Conservation (phyloP, 2,888 invertebrate genomes). For the Hybos culiciformis region DNA sequence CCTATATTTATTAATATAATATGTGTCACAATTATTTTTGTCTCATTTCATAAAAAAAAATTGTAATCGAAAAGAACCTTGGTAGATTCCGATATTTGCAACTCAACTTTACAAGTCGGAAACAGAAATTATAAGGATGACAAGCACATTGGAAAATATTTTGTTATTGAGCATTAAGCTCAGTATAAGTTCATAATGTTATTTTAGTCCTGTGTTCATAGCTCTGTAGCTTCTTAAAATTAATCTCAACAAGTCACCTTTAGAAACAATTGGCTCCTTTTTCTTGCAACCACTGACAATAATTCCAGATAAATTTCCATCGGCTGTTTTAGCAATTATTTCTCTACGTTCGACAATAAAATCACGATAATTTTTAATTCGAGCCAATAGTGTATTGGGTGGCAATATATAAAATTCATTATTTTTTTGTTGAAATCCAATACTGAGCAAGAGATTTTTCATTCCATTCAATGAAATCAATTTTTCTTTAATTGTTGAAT, state of each 20-base stretch:
- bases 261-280: constrained; percentile 9
- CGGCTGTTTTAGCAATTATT: not conserved
- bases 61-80: too few relatives aligned
- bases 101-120: too few relatives aligned
- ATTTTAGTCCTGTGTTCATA: not conserved
- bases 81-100: too few relatives aligned
- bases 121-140: not conserved
- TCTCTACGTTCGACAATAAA: constrained; percentile 15
- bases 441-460: constrained; percentile 25
- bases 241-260: not conserved
- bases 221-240: not conserved
- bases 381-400: constrained; percentile 23
- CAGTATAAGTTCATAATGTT: too few relatives aligned
- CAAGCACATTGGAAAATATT: not conserved
- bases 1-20: too few relatives aligned
- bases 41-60: too few relatives aligned
- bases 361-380: constrained; percentile 28
- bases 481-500: constrained; percentile 32
- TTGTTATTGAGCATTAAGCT: not conserved
- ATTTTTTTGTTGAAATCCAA: constrained; percentile 26
- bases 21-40: too few relatives aligned
- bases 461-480: constrained; percentile 25
- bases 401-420: constrained; percentile 24
- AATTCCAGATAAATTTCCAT: constrained; percentile 11
- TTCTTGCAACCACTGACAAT: constrained; percentile 8